Percentiles rank a stretch among this genome's conserved stretches.
Conservation (phyloP, 2,113 vertebrate genomes). For the Scolopax mira region DNA sequence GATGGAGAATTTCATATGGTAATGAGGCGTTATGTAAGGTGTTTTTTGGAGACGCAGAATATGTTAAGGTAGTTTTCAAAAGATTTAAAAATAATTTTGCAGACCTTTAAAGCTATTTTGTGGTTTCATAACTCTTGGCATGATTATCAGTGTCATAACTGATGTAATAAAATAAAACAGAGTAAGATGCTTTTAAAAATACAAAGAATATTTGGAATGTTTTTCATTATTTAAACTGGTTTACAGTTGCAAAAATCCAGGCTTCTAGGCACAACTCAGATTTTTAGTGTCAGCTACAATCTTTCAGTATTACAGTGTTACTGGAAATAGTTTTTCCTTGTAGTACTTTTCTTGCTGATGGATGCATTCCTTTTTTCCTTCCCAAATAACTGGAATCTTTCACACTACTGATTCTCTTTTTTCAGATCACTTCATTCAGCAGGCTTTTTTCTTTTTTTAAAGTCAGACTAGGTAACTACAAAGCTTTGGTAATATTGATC, state of each 20-base stretch:
- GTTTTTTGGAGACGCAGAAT: background rate
- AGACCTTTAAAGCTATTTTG: conserved; percentile 6
- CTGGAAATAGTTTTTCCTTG: conserved; percentile 23
- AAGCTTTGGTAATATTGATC: background rate
- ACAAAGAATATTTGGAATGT: conserved; percentile 38
- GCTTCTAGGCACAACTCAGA: background rate
- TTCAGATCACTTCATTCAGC: background rate
- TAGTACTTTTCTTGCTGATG: background rate
- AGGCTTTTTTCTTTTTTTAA: background rate
- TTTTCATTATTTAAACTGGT: conserved; percentile 39
- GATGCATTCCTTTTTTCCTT: background rate
- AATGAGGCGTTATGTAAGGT: background rate
- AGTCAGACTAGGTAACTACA: background rate
- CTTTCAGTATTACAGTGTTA: conserved; percentile 14
- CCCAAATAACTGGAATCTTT: background rate
- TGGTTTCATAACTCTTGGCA: conserved; percentile 27
- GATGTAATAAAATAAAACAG: conserved; percentile 32
- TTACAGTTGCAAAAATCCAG: conserved; percentile 21
- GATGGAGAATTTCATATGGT: background rate
- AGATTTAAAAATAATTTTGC: background rate
- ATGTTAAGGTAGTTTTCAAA: background rate
- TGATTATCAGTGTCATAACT: background rate
- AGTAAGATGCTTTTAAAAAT: conserved; percentile 48
- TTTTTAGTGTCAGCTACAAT: conserved; percentile 11
- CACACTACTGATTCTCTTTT: background rate